phyloP scores from a whole-genome alignment of 1,140 invertebrate genomes.

The Trypoxylus dichotomus region DNA sequence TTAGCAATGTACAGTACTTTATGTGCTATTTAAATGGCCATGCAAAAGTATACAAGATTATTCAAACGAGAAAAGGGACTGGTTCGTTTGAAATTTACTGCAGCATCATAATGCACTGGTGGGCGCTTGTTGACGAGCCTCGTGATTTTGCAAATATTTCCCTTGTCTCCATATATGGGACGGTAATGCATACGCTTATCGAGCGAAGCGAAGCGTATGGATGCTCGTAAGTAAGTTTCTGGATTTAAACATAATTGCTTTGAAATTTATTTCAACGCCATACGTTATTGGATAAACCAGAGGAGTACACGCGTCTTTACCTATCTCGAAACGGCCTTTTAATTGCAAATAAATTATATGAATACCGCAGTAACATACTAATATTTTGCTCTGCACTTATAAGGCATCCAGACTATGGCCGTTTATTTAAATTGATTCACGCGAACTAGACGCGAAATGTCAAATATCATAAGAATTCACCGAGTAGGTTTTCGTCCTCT shows the following conservation, averaged over 20 bases:
- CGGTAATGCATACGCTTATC: constrained; percentile 11
- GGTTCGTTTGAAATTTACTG: constrained; percentile 16
- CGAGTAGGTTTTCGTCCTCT: too few species aligned
- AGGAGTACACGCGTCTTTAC: neutral
- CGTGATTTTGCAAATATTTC: constrained; percentile 18
- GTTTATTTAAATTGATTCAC: neutral
- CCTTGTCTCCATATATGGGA: neutral
- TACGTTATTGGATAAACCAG: neutral
- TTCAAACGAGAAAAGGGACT: constrained; percentile 12
- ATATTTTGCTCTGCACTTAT: neutral
- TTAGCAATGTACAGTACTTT: neutral
- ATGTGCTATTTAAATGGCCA: neutral
- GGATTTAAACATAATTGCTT: constrained; percentile 12
- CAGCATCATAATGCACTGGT: constrained; percentile 1
- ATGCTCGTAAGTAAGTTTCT: neutral
- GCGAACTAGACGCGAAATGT: too few species aligned
- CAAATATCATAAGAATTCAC: too few species aligned
- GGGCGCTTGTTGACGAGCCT: constrained; percentile 9
- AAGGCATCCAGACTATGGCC: neutral
- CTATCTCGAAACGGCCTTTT: neutral
- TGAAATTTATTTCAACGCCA: neutral
- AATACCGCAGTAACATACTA: neutral
- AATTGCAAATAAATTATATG: neutral
- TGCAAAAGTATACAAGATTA: neutral
- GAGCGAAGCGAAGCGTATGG: constrained; percentile 1